Evolutionary conservation across 35 echinoderm and acorn worm genomes (phyloP).

Genomic region (Lytechinus variegatus): DNA sequence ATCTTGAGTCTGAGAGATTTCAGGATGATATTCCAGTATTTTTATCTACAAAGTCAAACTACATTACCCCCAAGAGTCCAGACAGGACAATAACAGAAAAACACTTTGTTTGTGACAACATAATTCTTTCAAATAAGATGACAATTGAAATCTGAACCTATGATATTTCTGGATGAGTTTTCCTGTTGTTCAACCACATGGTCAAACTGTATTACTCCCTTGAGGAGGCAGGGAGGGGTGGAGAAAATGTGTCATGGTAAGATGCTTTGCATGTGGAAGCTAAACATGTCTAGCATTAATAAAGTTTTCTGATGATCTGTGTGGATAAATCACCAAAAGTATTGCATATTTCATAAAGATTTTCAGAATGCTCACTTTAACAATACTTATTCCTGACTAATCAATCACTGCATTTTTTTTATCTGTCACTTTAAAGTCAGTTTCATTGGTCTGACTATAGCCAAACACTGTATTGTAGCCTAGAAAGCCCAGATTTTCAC

Average conservation of each 20-base stretch:
- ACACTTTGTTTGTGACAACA: neutral
- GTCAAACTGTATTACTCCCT: neutral
- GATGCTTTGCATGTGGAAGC: neutral
- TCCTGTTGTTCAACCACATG: too few relatives aligned
- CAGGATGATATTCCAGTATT: neutral
- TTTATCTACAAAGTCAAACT: neutral
- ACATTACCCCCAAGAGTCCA: neutral
- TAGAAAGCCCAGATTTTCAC: neutral
- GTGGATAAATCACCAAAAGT: too few relatives aligned
- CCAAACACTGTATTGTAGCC: neutral
- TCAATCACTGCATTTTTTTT: too few relatives aligned
- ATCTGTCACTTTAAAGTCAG: too few relatives aligned
- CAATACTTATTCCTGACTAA: too few relatives aligned
- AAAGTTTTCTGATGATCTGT: too few relatives aligned
- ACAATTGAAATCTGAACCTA: too few relatives aligned
- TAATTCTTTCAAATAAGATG: too few relatives aligned
- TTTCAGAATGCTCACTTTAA: too few relatives aligned
- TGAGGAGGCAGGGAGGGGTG: neutral
- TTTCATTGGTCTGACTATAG: too few relatives aligned
- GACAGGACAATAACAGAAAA: neutral
- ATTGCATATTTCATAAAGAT: too few relatives aligned
- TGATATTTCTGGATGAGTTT: too few relatives aligned
- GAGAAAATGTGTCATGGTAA: neutral
- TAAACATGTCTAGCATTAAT: neutral
- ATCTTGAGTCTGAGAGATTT: neutral